A percentile compares a stretch with the other conserved stretches of the same genome.
Evolutionary conservation across 2,888 invertebrate genomes (phyloP).

Genomic region (Eupithecia insigniata): DNA sequence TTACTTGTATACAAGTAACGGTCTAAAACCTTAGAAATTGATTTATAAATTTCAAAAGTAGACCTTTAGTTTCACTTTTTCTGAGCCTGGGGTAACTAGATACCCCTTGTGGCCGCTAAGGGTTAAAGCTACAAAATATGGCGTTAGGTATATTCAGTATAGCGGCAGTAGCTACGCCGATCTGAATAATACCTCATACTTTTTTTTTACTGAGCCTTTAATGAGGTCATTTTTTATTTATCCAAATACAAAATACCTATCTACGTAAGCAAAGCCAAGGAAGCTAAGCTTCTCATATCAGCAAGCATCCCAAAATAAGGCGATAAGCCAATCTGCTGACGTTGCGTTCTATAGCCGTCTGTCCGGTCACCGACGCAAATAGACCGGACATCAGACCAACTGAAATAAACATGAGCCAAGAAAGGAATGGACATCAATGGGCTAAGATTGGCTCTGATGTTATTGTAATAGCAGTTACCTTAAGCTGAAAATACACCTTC

Average conservation of each 20-base stretch:
- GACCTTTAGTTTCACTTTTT: no score
- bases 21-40: no score
- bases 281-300: background rate
- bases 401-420: constrained; percentile 5
- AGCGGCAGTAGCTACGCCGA: no score
- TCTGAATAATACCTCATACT: no score
- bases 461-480: background rate
- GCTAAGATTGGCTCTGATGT: constrained; percentile 14
- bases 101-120: no score
- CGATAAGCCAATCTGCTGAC: background rate
- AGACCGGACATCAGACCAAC: background rate
- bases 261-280: background rate
- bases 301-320: background rate
- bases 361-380: constrained; percentile 4
- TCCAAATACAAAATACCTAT: background rate
- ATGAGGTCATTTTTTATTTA: no score
- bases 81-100: no score
- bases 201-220: no score
- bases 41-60: no score
- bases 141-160: no score
- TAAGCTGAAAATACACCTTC: background rate
- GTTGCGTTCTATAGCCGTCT: background rate
- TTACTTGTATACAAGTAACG: no score
- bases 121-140: no score
- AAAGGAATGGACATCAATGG: background rate